Evolutionary conservation across 2,888 invertebrate species (phyloP).

Genomic region (Ellobium chinense): DNA sequence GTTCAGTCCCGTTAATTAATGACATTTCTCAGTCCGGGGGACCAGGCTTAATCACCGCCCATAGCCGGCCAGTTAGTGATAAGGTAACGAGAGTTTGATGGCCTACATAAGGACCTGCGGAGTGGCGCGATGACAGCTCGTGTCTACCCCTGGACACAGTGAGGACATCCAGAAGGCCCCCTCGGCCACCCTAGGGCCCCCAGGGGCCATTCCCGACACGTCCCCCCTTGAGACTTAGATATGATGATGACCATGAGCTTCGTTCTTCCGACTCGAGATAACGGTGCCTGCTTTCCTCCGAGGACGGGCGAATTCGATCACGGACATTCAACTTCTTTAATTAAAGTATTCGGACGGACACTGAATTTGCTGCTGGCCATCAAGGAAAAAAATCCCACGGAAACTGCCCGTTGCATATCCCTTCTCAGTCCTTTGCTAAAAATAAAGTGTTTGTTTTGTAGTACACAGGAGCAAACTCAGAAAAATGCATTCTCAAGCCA

Average conservation of each 20-base stretch:
- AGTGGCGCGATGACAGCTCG: background rate
- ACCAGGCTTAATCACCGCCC: background rate
- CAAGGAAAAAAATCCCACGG: too few relatives aligned
- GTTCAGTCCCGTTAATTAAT: background rate
- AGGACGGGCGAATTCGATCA: too few relatives aligned
- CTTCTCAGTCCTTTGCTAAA: too few relatives aligned
- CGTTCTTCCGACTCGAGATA: too few relatives aligned
- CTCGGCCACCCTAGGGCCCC: background rate
- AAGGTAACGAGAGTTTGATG: background rate
- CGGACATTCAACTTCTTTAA: too few relatives aligned
- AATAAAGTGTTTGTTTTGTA: too few relatives aligned
- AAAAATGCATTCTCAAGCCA: too few relatives aligned
- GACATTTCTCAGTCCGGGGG: background rate
- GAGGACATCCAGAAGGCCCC: background rate
- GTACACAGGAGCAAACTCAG: too few relatives aligned
- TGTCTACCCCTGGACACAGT: background rate
- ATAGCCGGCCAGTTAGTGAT: background rate
- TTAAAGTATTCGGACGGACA: too few relatives aligned
- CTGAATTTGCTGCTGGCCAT: too few relatives aligned
- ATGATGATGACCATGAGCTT: background rate
- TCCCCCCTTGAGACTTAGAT: background rate
- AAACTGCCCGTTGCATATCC: too few relatives aligned
- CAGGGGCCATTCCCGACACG: background rate
- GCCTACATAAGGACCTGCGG: background rate
- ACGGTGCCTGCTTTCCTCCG: too few relatives aligned